Percentiles rank a stretch among this genome's conserved stretches.
These are phyloP conservation scores for Pseudomyrmex sp. DNA, from an alignment of 1,140 invertebrate species.

Conservation along the genomic window DNA sequence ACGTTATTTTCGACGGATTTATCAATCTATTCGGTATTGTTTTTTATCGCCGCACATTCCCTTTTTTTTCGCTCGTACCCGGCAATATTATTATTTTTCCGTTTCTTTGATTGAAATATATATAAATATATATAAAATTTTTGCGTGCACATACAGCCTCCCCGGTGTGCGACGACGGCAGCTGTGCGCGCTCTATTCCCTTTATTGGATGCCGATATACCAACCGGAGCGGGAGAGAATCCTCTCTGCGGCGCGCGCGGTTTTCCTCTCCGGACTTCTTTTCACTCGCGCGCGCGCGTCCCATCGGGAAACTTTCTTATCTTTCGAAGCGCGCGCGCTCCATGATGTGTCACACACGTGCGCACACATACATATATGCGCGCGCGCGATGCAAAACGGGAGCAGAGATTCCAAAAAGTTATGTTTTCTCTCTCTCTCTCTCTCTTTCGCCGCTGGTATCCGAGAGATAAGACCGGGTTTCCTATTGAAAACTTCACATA, in stretches of 20 bases:
- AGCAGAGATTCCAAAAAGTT: conserved; percentile 40
- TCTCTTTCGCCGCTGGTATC: conserved; percentile 7
- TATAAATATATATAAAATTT: conserved; percentile 49
- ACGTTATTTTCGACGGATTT: background rate
- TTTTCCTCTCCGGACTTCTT: conserved; percentile 23
- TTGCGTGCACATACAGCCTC: background rate
- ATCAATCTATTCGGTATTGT: background rate
- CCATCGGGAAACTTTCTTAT: conserved; percentile 60
- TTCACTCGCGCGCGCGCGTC: conserved; percentile 39
- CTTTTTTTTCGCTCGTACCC: background rate
- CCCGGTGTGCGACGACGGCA: conserved; percentile 46
- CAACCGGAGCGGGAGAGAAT: conserved; percentile 28
- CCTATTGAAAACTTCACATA: conserved; percentile 44
- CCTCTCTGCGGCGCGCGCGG: conserved; percentile 42
- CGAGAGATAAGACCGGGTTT: conserved; percentile 42
- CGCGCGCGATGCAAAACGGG: conserved; percentile 21
- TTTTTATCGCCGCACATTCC: background rate
- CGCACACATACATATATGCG: background rate
- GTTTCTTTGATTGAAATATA: conserved; percentile 55
- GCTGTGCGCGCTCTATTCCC: conserved; percentile 56
- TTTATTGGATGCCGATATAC: conserved; percentile 73
- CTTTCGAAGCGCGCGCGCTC: conserved; percentile 32
- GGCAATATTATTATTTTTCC: conserved; percentile 19
- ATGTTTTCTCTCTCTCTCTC: background rate
- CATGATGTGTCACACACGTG: conserved; percentile 53